A percentile compares a stretch with the other conserved stretches of the same genome.
These are phyloP conservation scores for Chionoecetes opilio DNA, from an alignment of 1,140 invertebrate species.

Conservation along the genomic window DNA sequence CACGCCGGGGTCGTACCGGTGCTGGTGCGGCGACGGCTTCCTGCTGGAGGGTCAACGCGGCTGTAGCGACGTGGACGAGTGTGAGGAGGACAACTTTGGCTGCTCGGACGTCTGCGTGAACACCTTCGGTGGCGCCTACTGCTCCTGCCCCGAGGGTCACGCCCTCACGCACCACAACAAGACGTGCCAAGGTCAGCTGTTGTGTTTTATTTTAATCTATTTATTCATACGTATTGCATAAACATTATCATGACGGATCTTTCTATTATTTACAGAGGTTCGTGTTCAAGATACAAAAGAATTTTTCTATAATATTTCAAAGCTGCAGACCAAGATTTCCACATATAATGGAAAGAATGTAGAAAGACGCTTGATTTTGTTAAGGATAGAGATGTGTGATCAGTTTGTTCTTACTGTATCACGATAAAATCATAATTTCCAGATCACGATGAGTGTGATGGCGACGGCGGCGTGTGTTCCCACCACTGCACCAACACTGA, in stretches of 20 bases:
- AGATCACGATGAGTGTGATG: slow-evolving; percentile 82
- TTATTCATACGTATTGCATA: neutral
- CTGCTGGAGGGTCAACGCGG: slow-evolving; percentile 84
- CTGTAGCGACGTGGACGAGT: slow-evolving; percentile 87
- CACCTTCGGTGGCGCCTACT: slow-evolving; percentile 86
- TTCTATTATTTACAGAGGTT: too few relatives aligned
- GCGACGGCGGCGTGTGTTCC: slow-evolving; percentile 84
- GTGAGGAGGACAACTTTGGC: slow-evolving; percentile 85
- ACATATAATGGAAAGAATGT: neutral
- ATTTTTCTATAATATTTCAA: too few relatives aligned
- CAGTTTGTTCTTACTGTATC: neutral
- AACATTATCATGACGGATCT: neutral
- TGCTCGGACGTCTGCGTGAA: slow-evolving; percentile 87
- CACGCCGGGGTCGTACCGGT: slow-evolving; percentile 85
- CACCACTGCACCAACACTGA: slow-evolving; percentile 85
- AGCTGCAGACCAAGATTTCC: too few relatives aligned
- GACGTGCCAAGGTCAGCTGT: slow-evolving; percentile 85
- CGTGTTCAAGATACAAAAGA: too few relatives aligned
- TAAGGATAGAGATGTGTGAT: neutral
- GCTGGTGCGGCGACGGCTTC: slow-evolving; percentile 84
- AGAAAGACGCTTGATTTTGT: neutral
- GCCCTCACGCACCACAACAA: slow-evolving; percentile 83
- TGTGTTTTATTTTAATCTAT: neutral
- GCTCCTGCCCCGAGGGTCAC: slow-evolving; percentile 84
- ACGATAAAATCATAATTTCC: neutral